A percentile compares a stretch with the other conserved stretches of the same genome.
Evolutionary conservation across 2,888 invertebrate genomes (phyloP).

Genomic region (Neoitamus cyanurus): DNA sequence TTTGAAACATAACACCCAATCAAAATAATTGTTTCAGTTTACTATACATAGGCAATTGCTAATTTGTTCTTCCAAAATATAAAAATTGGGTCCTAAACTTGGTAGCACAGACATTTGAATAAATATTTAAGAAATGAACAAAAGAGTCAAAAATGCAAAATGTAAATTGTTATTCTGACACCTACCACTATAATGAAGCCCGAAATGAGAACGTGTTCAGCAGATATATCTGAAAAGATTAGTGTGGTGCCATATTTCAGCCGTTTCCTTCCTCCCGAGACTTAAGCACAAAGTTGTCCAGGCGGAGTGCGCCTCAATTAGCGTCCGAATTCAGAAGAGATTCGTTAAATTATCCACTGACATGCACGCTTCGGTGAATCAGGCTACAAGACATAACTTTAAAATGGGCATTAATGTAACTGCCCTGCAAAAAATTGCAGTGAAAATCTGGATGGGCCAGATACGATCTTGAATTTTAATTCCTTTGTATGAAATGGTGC

Average conservation of each 20-base stretch:
- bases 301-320: not conserved
- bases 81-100: not conserved
- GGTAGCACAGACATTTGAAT: too few species aligned
- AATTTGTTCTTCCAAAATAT: not conserved
- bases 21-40: too few species aligned
- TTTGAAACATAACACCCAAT: too few species aligned
- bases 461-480: not conserved
- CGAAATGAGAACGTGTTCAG: not conserved
- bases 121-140: not conserved
- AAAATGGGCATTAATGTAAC: slow-evolving; percentile 1
- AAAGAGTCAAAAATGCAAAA: not conserved
- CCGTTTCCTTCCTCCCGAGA: not conserved
- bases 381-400: not conserved
- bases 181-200: not conserved
- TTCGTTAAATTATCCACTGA: not conserved
- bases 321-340: not conserved
- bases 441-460: not conserved
- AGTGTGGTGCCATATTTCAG: not conserved
- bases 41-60: too few species aligned
- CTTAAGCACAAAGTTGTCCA: not conserved
- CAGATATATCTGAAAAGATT: not conserved
- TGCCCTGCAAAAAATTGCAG: not conserved
- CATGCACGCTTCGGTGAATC: not conserved
- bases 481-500: not conserved
- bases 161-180: not conserved